Base-by-base conservation (phyloP, 2,888 invertebrate species). In the Xestia xanthographa region DNA sequence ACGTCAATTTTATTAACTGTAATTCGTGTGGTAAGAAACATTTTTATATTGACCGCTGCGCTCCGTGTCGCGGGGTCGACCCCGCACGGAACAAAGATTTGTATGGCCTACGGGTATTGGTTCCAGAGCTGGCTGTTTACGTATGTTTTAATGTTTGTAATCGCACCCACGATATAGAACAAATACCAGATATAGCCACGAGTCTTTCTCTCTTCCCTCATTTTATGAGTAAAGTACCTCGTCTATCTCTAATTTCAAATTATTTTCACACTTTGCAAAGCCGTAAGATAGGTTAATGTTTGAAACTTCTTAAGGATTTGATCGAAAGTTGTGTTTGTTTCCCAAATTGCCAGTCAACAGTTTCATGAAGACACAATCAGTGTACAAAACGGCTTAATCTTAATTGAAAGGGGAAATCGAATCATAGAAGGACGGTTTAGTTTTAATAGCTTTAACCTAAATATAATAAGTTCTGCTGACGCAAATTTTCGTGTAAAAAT, bases 1-100 rank as follows among this genome's bases (percentile, higher is more conserved):
- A 83, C 76, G 83, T 84, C 48, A 75, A 60, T 48, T 76, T 65
- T 72, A 70, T 34, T 65, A 79, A 60, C 26, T 65, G 50, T 65
- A 29, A 34, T 48, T 34, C 8, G 8, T 58, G 17, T n/a, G 12
- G 26, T 65, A 26, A 22, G 45, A 70, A 22, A 45, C 0, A 17
- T 12, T 26, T 58, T 22, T 45, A 22, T 62, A 38, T 62, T 26
- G 5, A 14, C 5, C 17, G 6, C 56, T 26, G 26, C 56, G 14
- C 26, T 56, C 6, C 26, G 56, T 56, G 17, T 56, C 26, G 14
- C 26, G 26, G 56, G 26, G 29, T 56, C 14, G 6, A 6, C 29
- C 17, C 6, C 56, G 6, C 26, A 58, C 29, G 29, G 17, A 58
- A 29, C 3, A 58, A 12, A 14, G 5, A 26, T 56, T 56, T 56